Base-by-base conservation (phyloP, 2,888 invertebrate species). In the Pseudeuparius sepicola region DNA sequence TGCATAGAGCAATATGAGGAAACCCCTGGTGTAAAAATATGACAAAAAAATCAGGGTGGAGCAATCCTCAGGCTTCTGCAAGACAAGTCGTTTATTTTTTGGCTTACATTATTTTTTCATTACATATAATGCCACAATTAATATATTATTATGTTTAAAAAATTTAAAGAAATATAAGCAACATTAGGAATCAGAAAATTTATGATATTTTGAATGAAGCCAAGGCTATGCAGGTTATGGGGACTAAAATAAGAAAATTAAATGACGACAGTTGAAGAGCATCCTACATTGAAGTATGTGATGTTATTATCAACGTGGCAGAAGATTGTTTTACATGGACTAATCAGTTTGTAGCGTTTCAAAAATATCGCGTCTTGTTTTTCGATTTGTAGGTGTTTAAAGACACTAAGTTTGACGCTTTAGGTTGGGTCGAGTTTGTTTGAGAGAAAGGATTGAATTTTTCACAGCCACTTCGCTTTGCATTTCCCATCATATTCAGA, bases 71-170 rank as follows among this genome's bases (percentile, higher is more conserved):
- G 31, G 12, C 24, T 31, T 7, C 12, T 31, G 31, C 31, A 31
- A 11, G 31, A 31, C 11, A 26, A 31, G 12, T 20, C 31, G 3
- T 31, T 31, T 10, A 10, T 31, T 13, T 31, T 20, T 24, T 31
- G 31, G 31, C 31, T 24, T 31, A 31, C 31, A 25, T 24, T n/a
- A n/a, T n/a, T 31, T 25, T 31, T 31, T 24, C 31, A 31, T 20
- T 20, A 20, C 20, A 20, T n/a, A n/a, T 20, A 20, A 20, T 20
- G 20, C 20, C n/a, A 20, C 20, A 20, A 16, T 30, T 6, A 4
- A 16, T 15, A 3, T 7, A 16, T 30, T n/a, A 17, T 30, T 31
- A 24, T n/a, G n/a, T n/a, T n/a, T n/a, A 31, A 24, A 31, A 25
- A 7, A 24, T 25, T 24, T 24, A 20, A 31, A 6, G 20, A 24